These are phyloP conservation scores for Eristalis arbustorum DNA, from an alignment of 2,888 invertebrate species.

Conservation along the genomic window DNA sequence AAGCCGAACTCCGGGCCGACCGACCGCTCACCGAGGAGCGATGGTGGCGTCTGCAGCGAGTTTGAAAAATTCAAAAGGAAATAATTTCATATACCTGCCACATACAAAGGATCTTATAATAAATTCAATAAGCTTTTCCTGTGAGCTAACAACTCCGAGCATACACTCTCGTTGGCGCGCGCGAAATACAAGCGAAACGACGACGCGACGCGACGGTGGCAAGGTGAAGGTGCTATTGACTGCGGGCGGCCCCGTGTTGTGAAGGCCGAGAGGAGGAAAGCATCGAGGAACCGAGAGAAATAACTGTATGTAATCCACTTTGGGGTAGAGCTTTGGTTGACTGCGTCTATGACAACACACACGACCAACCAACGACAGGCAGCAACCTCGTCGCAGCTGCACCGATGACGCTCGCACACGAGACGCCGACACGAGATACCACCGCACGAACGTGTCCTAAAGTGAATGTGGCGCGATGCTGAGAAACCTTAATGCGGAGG, in stretches of 20 bases:
- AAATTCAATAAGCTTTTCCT: constrained; percentile 60
- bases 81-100: constrained; percentile 55
- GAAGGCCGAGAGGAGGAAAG: neutral
- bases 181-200: neutral
- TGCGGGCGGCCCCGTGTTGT: neutral
- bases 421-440: constrained; percentile 7
- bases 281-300: constrained; percentile 9
- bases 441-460: constrained; percentile 12
- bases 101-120: constrained; percentile 50
- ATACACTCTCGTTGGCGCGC: constrained; percentile 16
- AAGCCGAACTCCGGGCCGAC: constrained; percentile 16
- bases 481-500: constrained; percentile 16
- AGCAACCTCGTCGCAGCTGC: constrained; percentile 4
- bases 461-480: constrained; percentile 4
- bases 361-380: neutral
- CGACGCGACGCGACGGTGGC: neutral
- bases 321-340: constrained; percentile 27
- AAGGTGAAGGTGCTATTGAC: neutral
- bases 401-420: constrained; percentile 1
- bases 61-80: constrained; percentile 53
- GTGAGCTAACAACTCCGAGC: constrained; percentile 48
- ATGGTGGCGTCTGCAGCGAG: constrained; percentile 18
- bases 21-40: neutral
- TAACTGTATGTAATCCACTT: constrained; percentile 55
- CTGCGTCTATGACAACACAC: constrained; percentile 47